These are phyloP conservation scores for Neopipo cinnamomea DNA, from an alignment of 2,113 vertebrate genomes.

Conservation along the genomic window DNA sequence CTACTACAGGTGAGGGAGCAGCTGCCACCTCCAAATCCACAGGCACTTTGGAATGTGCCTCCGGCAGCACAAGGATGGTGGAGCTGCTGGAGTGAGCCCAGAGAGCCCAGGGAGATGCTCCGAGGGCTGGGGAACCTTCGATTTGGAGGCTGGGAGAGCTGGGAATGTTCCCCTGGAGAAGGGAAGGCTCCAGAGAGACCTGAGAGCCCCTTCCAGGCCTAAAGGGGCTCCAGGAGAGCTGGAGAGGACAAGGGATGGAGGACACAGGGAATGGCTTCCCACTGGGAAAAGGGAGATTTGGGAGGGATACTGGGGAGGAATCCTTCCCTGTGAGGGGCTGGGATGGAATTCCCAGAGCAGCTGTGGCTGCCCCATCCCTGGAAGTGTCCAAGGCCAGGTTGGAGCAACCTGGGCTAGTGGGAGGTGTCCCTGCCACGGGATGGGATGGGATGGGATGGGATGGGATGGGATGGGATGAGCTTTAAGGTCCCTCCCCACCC, in stretches of 20 bases:
- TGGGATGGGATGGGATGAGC: background rate
- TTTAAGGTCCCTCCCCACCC: background rate
- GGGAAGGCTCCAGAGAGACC: background rate
- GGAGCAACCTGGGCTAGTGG: rapidly evolving
- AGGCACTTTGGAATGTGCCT: background rate
- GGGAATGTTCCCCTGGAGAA: background rate
- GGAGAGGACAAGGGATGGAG: background rate
- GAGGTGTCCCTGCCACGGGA: background rate
- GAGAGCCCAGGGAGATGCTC: background rate
- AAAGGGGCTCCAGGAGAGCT: background rate
- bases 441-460: background rate
- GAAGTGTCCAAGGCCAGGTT: rapidly evolving
- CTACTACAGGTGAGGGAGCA: slow-evolving; percentile 74
- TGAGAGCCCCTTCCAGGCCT: background rate
- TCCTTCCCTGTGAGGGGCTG: background rate
- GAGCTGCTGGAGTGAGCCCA: background rate
- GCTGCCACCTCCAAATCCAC: rapidly evolving
- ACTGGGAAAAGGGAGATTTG: no score
- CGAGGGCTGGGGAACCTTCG: background rate
- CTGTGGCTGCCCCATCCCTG: background rate
- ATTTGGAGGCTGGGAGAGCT: background rate
- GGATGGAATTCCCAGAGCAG: background rate
- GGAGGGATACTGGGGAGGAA: no score
- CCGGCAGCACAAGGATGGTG: background rate
- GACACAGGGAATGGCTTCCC: background rate